Evolutionary conservation across 2,113 vertebrate species (phyloP).

Genomic region (Danio rerio): DNA sequence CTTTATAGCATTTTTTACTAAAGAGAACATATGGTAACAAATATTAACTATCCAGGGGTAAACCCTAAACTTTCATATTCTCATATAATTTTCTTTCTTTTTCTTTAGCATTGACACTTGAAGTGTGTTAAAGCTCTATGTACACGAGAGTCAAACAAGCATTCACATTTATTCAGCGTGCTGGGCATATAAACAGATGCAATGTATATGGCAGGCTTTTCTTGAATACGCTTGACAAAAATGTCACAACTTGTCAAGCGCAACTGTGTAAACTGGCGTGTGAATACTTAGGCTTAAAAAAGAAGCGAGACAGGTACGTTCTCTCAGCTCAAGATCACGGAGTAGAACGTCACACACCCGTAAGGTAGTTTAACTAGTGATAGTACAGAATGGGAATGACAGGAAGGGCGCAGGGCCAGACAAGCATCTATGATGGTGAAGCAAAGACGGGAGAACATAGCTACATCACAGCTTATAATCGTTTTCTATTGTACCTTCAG

Average conservation of each 20-base stretch:
- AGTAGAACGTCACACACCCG: not conserved
- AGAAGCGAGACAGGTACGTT: constrained; percentile 26
- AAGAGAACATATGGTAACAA: too few species aligned
- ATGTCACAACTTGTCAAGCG: constrained; percentile 33
- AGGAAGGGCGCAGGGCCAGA: not conserved
- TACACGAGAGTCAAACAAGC: not conserved
- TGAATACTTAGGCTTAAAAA: constrained; percentile 4
- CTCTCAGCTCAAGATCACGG: not conserved
- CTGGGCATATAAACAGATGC: constrained; percentile 12
- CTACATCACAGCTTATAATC: not conserved
- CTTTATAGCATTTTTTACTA: too few species aligned
- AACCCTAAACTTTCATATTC: not conserved
- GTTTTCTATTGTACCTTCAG: not conserved
- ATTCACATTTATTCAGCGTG: not conserved
- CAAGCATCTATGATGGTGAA: not conserved
- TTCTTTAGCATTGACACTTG: constrained; percentile 7
- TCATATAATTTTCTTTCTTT: not conserved
- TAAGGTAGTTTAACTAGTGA: constrained; percentile 1
- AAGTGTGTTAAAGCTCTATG: constrained; percentile 5
- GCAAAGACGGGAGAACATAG: not conserved
- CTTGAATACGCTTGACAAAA: constrained; percentile 11
- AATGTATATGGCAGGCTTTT: not conserved
- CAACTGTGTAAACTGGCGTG: constrained; percentile 4
- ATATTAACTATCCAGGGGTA: too few species aligned
- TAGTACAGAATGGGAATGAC: constrained; percentile 21